These are phyloP conservation scores for Melinaea menophilus DNA, from an alignment of 2,888 invertebrate species.

Conservation along the genomic window DNA sequence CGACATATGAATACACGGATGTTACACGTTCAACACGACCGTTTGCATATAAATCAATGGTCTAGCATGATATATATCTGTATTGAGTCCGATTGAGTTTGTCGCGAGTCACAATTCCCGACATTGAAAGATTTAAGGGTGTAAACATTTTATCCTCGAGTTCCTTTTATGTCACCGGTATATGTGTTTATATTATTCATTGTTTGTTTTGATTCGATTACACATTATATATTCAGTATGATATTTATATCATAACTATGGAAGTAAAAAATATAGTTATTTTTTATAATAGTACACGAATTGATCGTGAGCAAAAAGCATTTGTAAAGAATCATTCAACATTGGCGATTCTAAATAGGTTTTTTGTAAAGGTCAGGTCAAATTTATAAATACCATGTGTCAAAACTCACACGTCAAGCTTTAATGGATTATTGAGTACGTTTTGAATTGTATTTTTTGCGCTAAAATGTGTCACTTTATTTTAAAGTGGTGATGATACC, in stretches of 20 bases:
- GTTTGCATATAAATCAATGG: conserved; percentile 37
- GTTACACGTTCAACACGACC: conserved; percentile 34
- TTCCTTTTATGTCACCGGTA: conserved; percentile 6
- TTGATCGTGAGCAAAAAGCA: no score
- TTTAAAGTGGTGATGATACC: conserved; percentile 14
- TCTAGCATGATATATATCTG: conserved; percentile 31
- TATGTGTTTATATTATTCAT: background rate
- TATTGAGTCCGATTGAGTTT: conserved; percentile 30
- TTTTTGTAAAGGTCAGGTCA: conserved; percentile 5
- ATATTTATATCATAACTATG: no score
- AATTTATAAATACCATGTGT: conserved; percentile 52
- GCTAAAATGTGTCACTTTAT: conserved; percentile 44
- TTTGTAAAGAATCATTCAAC: no score
- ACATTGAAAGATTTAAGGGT: conserved; percentile 25
- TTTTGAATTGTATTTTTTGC: conserved; percentile 59
- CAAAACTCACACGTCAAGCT: conserved; percentile 54
- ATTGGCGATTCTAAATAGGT: background rate
- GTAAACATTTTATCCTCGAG: conserved; percentile 15
- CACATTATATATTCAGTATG: background rate
- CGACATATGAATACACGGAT: conserved; percentile 40
- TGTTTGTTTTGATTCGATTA: background rate
- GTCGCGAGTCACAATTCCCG: conserved; percentile 21
- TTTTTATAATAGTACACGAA: no score
- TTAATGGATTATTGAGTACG: conserved; percentile 66
- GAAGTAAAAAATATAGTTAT: no score